phyloP scores from a whole-genome alignment of 2,797 vertebrate species.

The Hemitrygon akajei region DNA sequence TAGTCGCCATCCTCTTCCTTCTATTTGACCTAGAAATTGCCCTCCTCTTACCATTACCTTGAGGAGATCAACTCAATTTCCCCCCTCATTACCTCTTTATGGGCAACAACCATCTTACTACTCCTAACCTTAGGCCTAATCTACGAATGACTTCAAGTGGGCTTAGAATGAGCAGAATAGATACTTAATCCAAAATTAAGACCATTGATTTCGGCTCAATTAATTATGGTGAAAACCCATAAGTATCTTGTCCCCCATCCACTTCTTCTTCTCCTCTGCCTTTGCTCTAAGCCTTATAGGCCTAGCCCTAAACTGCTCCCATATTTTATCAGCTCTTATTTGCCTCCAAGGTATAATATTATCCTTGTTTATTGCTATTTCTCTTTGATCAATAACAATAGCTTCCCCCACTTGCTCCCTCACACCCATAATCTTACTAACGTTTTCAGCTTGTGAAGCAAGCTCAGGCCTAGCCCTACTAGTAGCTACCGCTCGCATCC shows the following conservation, averaged over 20 bases:
- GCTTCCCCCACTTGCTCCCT: accelerated
- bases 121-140: conserved; percentile 40
- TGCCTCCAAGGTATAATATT: conserved; percentile 50
- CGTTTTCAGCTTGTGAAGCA: conserved; percentile 50
- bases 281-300: conserved; percentile 38
- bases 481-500: no score
- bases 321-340: conserved; percentile 41
- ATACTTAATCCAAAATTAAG: conserved; percentile 45
- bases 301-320: conserved; percentile 39
- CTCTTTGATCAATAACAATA: conserved; percentile 22
- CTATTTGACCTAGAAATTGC: conserved; percentile 50
- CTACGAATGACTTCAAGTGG: conserved; percentile 49
- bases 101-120: accelerated
- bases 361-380: conserved; percentile 32
- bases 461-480: conserved; percentile 35
- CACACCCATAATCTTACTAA: background rate
- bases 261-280: conserved; percentile 37
- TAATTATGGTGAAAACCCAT: conserved; percentile 42
- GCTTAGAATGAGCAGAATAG: conserved; percentile 49
- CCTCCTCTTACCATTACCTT: background rate
- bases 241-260: conserved; percentile 34
- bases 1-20: conserved; percentile 43
- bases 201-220: conserved; percentile 40
- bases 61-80: conserved; percentile 38
- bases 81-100: accelerated